A percentile compares a stretch with the other conserved stretches of the same genome.
Evolutionary conservation across 2,113 vertebrate species (phyloP).

Genomic region (Rhombomys opimus): DNA sequence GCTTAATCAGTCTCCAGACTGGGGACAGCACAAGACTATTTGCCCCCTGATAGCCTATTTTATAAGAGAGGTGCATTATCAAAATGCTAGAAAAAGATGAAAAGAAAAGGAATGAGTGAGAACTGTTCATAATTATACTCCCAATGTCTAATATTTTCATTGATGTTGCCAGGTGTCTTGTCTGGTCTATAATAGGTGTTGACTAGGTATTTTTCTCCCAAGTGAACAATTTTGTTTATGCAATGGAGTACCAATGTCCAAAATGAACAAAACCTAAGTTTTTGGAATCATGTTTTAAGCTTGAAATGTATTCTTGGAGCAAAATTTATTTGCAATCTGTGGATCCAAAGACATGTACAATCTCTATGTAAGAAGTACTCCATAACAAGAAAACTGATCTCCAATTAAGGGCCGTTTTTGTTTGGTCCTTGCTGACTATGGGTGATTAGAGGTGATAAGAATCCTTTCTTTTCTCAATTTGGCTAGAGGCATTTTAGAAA

Average conservation of each 20-base stretch:
- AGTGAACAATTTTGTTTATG: slow-evolving; percentile 1
- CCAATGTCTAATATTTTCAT: neutral
- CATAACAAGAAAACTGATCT: neutral
- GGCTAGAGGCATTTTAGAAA: neutral
- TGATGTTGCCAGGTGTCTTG: neutral
- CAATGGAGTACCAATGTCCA: neutral
- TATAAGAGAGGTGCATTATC: neutral
- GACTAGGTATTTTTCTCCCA: slow-evolving; percentile 17
- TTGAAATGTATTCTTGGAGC: neutral
- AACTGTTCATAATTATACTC: slow-evolving; percentile 30
- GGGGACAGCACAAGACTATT: neutral
- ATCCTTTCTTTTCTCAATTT: slow-evolving; percentile 12
- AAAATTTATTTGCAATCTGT: neutral
- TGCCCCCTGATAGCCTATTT: slow-evolving; percentile 20
- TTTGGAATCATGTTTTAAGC: slow-evolving; percentile 37
- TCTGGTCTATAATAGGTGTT: neutral
- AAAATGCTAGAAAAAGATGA: slow-evolving; percentile 12
- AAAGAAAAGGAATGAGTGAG: slow-evolving; percentile 14
- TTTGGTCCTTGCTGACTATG: neutral
- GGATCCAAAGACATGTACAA: neutral
- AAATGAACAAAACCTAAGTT: slow-evolving; percentile 20
- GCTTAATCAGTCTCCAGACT: slow-evolving; percentile 45
- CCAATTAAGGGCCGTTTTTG: neutral
- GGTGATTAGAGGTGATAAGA: neutral
- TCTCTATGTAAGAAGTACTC: neutral